Conservation (phyloP, 1,140 invertebrate species). For the Chrysoperla carnea region DNA sequence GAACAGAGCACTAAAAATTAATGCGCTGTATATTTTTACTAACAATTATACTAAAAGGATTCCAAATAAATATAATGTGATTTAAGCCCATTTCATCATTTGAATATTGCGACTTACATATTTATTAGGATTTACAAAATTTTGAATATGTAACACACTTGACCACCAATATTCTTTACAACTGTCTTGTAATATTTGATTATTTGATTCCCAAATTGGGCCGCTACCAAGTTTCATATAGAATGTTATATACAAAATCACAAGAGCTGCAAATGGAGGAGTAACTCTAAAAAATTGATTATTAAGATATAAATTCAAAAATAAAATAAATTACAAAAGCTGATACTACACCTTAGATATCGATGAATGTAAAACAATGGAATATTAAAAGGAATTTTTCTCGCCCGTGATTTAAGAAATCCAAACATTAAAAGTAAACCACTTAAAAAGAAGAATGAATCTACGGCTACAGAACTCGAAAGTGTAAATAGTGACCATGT, state of each 20-base stretch:
- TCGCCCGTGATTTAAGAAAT: constrained; percentile 25
- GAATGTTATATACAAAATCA: constrained; percentile 31
- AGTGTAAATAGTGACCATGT: constrained; percentile 14
- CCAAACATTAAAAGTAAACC: constrained; percentile 31
- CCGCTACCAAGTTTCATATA: constrained; percentile 32
- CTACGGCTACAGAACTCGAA: constrained; percentile 24
- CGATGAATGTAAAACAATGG: constrained; percentile 32
- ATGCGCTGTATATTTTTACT: no score
- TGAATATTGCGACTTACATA: constrained; percentile 12
- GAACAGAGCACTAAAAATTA: constrained; percentile 21
- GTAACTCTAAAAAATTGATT: constrained; percentile 33
- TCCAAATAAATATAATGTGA: no score
- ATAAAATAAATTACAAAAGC: no score
- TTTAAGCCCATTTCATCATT: no score
- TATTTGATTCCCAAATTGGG: constrained; percentile 21
- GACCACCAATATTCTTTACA: constrained; percentile 30
- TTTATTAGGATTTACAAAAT: constrained; percentile 21
- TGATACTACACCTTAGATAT: constrained; percentile 13
- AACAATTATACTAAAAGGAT: no score
- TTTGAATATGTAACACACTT: constrained; percentile 27
- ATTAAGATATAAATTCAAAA: no score
- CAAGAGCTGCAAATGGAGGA: constrained; percentile 31
- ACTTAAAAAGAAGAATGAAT: constrained; percentile 33
- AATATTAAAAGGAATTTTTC: constrained; percentile 14
- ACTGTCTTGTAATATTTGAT: constrained; percentile 10